A percentile compares a stretch with the other conserved stretches of the same genome.
Conservation (phyloP, 2,888 invertebrate genomes). For the Antheraea assamensis region DNA sequence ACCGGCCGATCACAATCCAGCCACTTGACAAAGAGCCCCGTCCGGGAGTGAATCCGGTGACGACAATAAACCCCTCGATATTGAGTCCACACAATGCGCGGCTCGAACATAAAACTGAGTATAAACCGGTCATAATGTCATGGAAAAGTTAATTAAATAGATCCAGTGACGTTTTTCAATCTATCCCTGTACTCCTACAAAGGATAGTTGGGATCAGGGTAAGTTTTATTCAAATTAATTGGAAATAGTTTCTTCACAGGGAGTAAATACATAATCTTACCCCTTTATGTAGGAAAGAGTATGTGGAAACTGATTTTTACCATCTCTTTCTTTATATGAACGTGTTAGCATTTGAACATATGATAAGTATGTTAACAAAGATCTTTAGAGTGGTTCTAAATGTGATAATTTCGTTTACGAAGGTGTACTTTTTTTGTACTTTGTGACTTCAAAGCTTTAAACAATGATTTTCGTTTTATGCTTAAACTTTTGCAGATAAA, state of each 20-base stretch:
- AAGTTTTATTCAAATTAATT: slow-evolving; percentile 3
- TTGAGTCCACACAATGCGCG: slow-evolving; percentile 70
- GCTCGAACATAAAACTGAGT: slow-evolving; percentile 60
- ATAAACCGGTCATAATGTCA: slow-evolving; percentile 66
- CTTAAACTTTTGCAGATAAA: too few species aligned
- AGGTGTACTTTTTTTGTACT: too few species aligned
- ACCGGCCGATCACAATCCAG: slow-evolving; percentile 22
- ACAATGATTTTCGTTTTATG: too few species aligned
- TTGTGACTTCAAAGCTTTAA: too few species aligned
- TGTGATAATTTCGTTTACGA: too few species aligned
- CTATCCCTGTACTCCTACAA: slow-evolving; percentile 33
- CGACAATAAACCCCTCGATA: slow-evolving; percentile 71
- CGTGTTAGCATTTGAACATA: too few species aligned
- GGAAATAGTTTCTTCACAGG: neutral
- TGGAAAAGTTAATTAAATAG: slow-evolving; percentile 72
- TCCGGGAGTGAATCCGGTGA: slow-evolving; percentile 42
- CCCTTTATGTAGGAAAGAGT: too few species aligned
- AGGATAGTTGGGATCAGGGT: neutral
- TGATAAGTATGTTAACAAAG: too few species aligned
- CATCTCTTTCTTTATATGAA: too few species aligned
- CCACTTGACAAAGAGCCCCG: slow-evolving; percentile 56
- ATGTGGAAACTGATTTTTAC: too few species aligned
- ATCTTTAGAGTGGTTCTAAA: too few species aligned
- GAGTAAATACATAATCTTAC: neutral
- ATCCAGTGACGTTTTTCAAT: slow-evolving; percentile 63